Conservation (phyloP, 2,888 invertebrate genomes). For the Uloborus plumipes region DNA sequence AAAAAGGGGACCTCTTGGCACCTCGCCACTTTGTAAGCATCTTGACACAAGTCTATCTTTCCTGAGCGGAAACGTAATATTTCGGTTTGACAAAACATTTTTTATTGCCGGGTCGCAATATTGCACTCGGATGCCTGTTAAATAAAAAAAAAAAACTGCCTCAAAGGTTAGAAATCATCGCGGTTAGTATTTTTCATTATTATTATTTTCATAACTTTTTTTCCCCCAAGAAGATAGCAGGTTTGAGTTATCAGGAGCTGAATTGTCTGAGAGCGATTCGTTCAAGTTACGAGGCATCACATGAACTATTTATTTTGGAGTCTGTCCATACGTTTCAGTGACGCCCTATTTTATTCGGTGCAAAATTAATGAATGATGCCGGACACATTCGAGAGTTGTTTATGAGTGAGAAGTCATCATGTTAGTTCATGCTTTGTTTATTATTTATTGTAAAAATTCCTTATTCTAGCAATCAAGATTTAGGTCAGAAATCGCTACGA, state of each 20-base stretch:
- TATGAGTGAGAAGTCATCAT: no score
- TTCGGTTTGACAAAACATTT: slow-evolving; percentile 29
- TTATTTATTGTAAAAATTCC: no score
- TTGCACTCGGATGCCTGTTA: slow-evolving; percentile 35
- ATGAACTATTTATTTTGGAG: no score
- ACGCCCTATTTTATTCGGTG: no score
- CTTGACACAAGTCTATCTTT: slow-evolving; percentile 54
- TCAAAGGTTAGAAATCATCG: slow-evolving; percentile 42
- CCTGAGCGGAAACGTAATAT: slow-evolving; percentile 37
- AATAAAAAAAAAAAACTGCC: slow-evolving; percentile 31
- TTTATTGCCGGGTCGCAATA: slow-evolving; percentile 28
- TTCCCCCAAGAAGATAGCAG: slow-evolving; percentile 1
- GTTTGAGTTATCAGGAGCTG: slow-evolving; percentile 16
- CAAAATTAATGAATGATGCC: no score
- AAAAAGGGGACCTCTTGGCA: slow-evolving; percentile 39
- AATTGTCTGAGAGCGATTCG: neutral
- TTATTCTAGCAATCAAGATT: no score
- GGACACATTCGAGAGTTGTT: no score
- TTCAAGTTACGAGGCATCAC: no score
- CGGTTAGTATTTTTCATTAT: neutral
- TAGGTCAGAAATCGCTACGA: no score
- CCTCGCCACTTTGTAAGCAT: slow-evolving; percentile 28
- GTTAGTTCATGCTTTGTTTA: no score
- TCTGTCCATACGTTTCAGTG: no score
- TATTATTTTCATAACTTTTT: no score